Base-by-base conservation (phyloP, 2,797 vertebrate genomes). In the Sebastes paucispinis region DNA sequence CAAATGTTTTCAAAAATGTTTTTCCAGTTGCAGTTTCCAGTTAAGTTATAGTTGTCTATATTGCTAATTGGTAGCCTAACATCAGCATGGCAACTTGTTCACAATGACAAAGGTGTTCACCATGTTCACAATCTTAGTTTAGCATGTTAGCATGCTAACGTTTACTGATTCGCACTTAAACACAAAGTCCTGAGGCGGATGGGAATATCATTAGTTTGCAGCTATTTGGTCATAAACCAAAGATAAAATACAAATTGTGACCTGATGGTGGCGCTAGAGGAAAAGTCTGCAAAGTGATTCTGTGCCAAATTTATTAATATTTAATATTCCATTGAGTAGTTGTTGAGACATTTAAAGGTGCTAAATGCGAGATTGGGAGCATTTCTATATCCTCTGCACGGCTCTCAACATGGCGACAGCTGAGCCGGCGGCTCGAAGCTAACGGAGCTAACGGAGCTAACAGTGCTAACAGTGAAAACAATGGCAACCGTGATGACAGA, bases 341-440 rank as follows among this genome's bases (percentile, higher is more conserved):
- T 63, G 29, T 64, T 39, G 6, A 39, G 34, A 63, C 2, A 16
- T n/a, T 22, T 8, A 60, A 43, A 43, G 39, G 39, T 16, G 39
- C 14, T 43, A 16, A 3, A 43, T 43, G 39, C 14, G 14, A 43
- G 39, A 43, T 43, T 43, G 39, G 14, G 39, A 16, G 39, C 39
- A 16, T 16, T 6, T 43, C 39, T 43, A 43, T 16, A 0, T 0
- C 39, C 39, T 16, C 14, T 16, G 14, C 39, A 43, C 6, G 39
- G 39, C 39, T 43, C 39, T 43, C 39, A 43, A 43, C 14, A 43
- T 43, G 39, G 39, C 14, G 39, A 43, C 39, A 43, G 39, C 39
- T 43, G 39, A 0, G 39, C 14, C 39, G 14, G 39, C 0, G 3
- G 39, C 39, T 43, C 6, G 39, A 43, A 43, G 39, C 39, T 0